phyloP scores from a whole-genome alignment of 2,113 vertebrate genomes.

The Prionailurus viverrinus region DNA sequence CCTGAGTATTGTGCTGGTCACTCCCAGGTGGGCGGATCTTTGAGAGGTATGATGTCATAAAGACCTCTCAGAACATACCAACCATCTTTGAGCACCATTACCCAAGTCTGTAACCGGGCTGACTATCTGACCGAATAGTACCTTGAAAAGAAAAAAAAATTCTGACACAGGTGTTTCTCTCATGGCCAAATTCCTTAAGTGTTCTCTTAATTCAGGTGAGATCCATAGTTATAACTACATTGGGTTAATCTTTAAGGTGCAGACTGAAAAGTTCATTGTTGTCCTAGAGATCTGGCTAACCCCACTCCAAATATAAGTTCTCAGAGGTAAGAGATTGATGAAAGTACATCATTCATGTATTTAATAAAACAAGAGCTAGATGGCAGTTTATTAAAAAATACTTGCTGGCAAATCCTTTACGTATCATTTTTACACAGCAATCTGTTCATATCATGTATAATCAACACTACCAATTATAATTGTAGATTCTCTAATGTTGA shows the following conservation, averaged over 20 bases:
- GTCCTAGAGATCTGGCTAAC: not conserved
- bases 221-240: not conserved
- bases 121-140: not conserved
- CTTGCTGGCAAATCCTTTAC: not conserved
- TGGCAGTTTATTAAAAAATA: not conserved
- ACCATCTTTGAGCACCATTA: not conserved
- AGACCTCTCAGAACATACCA: not conserved
- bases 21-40: not conserved
- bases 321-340: conserved; percentile 3
- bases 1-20: not conserved
- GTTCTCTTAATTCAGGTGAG: not conserved
- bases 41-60: not conserved
- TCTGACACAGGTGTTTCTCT: not conserved
- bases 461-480: not conserved
- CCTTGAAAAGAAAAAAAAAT: not conserved
- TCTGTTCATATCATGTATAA: not conserved
- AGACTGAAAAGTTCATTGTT: not conserved
- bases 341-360: not conserved
- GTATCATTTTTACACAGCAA: not conserved
- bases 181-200: not conserved
- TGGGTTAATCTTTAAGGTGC: not conserved
- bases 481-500: not conserved
- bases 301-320: not conserved
- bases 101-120: not conserved
- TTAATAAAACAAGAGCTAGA: not conserved